These are phyloP conservation scores for Cosmorhoe ocellata DNA, from an alignment of 2,888 invertebrate species.

Conservation along the genomic window DNA sequence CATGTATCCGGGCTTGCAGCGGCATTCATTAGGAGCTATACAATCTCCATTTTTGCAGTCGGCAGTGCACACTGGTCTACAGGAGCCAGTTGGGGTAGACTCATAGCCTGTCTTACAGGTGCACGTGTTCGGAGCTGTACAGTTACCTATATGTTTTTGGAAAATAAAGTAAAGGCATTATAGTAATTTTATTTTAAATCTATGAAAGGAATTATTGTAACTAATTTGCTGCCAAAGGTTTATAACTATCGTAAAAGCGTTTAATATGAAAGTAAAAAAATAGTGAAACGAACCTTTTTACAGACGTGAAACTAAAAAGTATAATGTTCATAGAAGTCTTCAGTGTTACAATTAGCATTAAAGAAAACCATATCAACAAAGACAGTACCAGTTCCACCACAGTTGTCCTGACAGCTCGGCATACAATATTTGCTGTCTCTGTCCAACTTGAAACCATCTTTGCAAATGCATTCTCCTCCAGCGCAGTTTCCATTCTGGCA, in stretches of 20 bases:
- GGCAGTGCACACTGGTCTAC: conserved; percentile 54
- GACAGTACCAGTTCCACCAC: conserved; percentile 74
- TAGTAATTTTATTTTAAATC: no score
- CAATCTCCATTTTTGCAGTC: conserved; percentile 66
- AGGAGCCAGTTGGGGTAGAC: conserved; percentile 62
- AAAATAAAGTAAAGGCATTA: no score
- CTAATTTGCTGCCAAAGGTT: no score
- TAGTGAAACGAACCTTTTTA: no score
- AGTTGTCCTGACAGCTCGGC: conserved; percentile 79
- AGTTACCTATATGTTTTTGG: conserved; percentile 71
- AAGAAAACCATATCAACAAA: no score
- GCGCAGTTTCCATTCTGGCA: conserved; percentile 86
- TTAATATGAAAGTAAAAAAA: no score
- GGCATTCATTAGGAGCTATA: conserved; percentile 77
- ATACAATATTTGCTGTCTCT: conserved; percentile 82
- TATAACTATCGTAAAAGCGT: no score
- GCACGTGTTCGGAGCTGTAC: conserved; percentile 81
- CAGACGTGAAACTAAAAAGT: no score
- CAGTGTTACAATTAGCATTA: no score
- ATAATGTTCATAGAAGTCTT: no score
- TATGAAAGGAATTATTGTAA: no score
- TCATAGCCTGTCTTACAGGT: conserved; percentile 80
- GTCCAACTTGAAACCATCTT: conserved; percentile 81
- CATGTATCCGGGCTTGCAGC: conserved; percentile 62
- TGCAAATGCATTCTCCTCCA: conserved; percentile 84